Percentiles rank a stretch among this genome's conserved stretches.
Evolutionary conservation across 2,113 vertebrate genomes (phyloP).

Genomic region (Puntigrus tetrazona): DNA sequence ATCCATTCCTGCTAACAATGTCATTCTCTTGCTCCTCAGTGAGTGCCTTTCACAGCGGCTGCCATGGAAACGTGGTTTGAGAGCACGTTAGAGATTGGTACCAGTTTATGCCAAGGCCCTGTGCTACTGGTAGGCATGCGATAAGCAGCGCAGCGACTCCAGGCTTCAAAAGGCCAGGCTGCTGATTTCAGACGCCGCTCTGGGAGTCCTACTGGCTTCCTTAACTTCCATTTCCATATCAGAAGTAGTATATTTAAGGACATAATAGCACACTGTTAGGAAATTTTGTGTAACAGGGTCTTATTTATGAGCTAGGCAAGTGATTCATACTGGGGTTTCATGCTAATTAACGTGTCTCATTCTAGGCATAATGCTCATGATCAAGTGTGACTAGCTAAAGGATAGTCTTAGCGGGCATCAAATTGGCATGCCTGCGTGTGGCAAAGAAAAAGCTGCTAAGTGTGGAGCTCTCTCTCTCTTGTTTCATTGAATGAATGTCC

Average conservation of each 20-base stretch:
- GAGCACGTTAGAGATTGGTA: conserved; percentile 77
- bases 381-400: conserved; percentile 62
- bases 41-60: conserved; percentile 76
- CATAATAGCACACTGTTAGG: conserved; percentile 52
- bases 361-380: conserved; percentile 42
- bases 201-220: conserved; percentile 36
- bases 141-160: conserved; percentile 66
- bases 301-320: conserved; percentile 58
- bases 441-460: conserved; percentile 16
- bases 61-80: conserved; percentile 81
- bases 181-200: conserved; percentile 58
- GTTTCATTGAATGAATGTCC: conserved; percentile 75
- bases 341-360: conserved; percentile 48
- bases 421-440: conserved; percentile 39
- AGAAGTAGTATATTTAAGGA: conserved; percentile 51
- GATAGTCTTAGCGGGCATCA: conserved; percentile 50
- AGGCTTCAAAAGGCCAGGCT: conserved; percentile 47
- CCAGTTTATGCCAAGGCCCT: conserved; percentile 77
- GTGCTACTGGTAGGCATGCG: conserved; percentile 70
- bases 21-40: conserved; percentile 75
- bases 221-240: conserved; percentile 62
- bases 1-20: conserved; percentile 72
- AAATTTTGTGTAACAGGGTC: conserved; percentile 58
- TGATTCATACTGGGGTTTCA: conserved; percentile 62
- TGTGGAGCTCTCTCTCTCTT: conserved; percentile 30